phyloP scores from a whole-genome alignment of 2,113 vertebrate genomes.

The Numida meleagris region DNA sequence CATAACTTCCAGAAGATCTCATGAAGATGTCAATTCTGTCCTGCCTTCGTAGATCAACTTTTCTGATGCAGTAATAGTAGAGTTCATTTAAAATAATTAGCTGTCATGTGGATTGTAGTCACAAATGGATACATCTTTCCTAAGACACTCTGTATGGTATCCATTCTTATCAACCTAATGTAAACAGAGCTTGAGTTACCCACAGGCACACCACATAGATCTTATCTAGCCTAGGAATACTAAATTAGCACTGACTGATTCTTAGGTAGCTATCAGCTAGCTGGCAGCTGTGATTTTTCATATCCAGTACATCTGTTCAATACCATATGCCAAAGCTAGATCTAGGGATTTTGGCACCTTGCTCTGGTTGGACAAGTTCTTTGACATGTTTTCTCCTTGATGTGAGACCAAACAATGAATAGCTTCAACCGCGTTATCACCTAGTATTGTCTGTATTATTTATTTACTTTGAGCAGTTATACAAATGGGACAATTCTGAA shows the following conservation, averaged over 20 bases:
- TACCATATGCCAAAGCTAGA: slow-evolving; percentile 33
- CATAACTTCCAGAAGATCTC: not conserved
- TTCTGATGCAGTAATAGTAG: slow-evolving; percentile 15
- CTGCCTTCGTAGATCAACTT: not conserved
- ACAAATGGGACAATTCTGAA: slow-evolving; percentile 41
- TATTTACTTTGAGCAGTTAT: slow-evolving; percentile 56
- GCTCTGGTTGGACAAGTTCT: slow-evolving; percentile 50
- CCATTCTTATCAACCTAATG: slow-evolving; percentile 35
- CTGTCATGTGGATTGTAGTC: not conserved
- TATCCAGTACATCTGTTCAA: slow-evolving; percentile 62
- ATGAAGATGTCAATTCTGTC: not conserved
- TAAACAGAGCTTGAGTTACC: slow-evolving; percentile 51
- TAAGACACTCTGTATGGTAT: slow-evolving; percentile 6
- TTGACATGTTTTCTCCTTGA: slow-evolving; percentile 64
- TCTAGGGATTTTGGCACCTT: slow-evolving; percentile 69
- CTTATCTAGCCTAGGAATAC: slow-evolving; percentile 42
- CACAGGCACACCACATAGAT: slow-evolving; percentile 42
- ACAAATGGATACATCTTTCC: slow-evolving; percentile 29
- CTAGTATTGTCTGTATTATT: slow-evolving; percentile 49
- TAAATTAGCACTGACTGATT: slow-evolving; percentile 50
- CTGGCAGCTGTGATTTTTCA: slow-evolving; percentile 55
- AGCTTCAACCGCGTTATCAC: slow-evolving; percentile 23
- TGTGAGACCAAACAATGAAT: slow-evolving; percentile 50
- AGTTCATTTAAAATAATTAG: slow-evolving; percentile 40
- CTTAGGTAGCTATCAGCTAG: slow-evolving; percentile 55